These are phyloP conservation scores for Cabera pusaria DNA, from an alignment of 2,888 invertebrate genomes.

Conservation along the genomic window DNA sequence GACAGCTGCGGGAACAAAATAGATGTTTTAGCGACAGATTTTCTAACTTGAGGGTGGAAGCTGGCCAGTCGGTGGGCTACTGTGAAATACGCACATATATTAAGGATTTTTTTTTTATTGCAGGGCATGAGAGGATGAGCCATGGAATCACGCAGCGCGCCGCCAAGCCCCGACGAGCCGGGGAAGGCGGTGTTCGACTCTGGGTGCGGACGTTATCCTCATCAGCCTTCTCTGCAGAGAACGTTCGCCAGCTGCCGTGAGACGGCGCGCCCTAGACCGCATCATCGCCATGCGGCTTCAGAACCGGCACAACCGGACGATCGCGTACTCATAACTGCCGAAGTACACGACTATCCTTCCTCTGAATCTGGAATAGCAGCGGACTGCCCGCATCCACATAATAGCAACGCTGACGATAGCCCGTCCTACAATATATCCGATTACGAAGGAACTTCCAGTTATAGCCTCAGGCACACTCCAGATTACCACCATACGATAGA, in stretches of 20 bases:
- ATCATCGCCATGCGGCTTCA: conserved; percentile 72
- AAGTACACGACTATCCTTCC: conserved; percentile 80
- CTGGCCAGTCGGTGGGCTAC: no score
- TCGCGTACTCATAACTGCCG: conserved; percentile 72
- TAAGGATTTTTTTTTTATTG: conserved; percentile 42
- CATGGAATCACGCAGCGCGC: conserved; percentile 83
- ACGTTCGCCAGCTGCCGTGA: conserved; percentile 76
- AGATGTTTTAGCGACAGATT: no score
- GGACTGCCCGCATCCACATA: conserved; percentile 75
- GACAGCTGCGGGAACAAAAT: no score
- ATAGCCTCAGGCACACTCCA: conserved; percentile 66
- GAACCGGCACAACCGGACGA: conserved; percentile 77
- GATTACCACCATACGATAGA: conserved; percentile 71
- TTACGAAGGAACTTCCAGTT: conserved; percentile 72
- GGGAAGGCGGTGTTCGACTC: conserved; percentile 88
- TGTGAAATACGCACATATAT: no score
- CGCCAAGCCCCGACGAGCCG: conserved; percentile 82
- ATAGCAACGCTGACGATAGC: conserved; percentile 74
- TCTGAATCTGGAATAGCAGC: conserved; percentile 80
- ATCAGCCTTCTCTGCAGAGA: conserved; percentile 78
- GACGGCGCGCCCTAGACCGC: conserved; percentile 62
- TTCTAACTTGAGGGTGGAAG: no score
- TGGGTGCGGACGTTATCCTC: conserved; percentile 87
- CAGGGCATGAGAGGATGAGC: conserved; percentile 79
- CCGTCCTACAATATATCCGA: conserved; percentile 75